Evolutionary conservation across 2,888 invertebrate genomes (phyloP), one percentile per base, ranked within the genome.

Genomic region (Oscheius sp.): DNA sequence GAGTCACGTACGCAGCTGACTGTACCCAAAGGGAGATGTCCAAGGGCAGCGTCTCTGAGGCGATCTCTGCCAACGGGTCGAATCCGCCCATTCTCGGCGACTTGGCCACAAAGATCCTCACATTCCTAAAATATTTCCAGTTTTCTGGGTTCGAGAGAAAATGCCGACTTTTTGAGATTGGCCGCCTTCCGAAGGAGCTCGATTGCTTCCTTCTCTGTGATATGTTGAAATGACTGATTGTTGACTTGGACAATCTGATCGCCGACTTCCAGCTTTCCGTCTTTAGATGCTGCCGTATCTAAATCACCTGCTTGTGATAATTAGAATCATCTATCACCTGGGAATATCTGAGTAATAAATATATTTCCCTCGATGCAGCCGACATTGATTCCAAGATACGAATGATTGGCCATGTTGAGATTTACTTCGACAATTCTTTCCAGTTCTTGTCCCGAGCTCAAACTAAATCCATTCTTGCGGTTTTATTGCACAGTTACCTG

Each of bases 241-340:
- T 86, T 86, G 25, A 86, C 83, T 66, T 87, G 85, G 6, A 86
- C 74, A 27, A 87, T 86, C 68, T 87, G 86, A 76, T 87, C 87
- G 13, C 87, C 87, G 5, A 85, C 80, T 45, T 84, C 84, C 25
- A 87, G 76, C 9, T 77, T 63, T n/a, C 84, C 82, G 61, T 84
- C 84, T 12, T 73, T 71, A 7, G 79, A 81, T 0, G 84, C 85
- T 0, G 83, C 86, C 16, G 85, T 82, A 23, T 73, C 84, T 21
- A 73, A 23, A 66, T 80, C 43, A 18, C 16, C 23, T 29, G 35
- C 2, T 25, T 41, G 23, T 21, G 12, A 23, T 7, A 18, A 61
- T n/a, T 41, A n/a, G 29, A 41, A 35, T 18, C 35, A 1, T 25
- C 9, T 5, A 12, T 16, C 21, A 68, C 76, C 79, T 6, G 78